Conservation (phyloP, 30 jellyfish, hydroid and myxozoan species). For the Hydractinia echinata region DNA sequence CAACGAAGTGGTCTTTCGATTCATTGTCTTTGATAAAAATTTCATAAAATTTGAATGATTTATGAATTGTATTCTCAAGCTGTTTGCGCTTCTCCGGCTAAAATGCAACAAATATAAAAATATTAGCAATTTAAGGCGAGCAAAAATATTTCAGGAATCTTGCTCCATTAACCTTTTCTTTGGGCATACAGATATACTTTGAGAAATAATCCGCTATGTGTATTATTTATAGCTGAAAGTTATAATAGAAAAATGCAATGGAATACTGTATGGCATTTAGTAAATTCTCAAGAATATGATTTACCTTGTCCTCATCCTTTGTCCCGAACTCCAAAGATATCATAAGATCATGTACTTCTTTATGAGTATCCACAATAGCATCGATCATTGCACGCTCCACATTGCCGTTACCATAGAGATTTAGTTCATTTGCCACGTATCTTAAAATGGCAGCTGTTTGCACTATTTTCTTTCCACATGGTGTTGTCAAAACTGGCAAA, state of each 20-base stretch:
- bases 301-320: slow-evolving; percentile 22
- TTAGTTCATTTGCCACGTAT: slow-evolving; percentile 22
- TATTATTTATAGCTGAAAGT: no score
- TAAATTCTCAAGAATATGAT: neutral
- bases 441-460: slow-evolving; percentile 14
- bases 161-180: no score
- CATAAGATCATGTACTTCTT: neutral
- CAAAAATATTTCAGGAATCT: no score
- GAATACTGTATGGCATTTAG: neutral
- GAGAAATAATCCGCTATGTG: no score
- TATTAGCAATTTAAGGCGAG: no score
- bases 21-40: neutral
- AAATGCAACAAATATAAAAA: no score
- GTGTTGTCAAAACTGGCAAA: slow-evolving; percentile 6
- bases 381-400: slow-evolving; percentile 21
- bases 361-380: neutral
- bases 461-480: slow-evolving; percentile 12
- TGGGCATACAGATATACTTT: no score
- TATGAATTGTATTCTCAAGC: neutral
- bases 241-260: neutral
- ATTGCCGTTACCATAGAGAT: slow-evolving; percentile 12
- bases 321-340: neutral
- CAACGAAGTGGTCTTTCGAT: neutral
- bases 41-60: neutral
- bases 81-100: neutral